phyloP scores from a whole-genome alignment of 2,113 vertebrate species.

The Colistium nudipinnis region DNA sequence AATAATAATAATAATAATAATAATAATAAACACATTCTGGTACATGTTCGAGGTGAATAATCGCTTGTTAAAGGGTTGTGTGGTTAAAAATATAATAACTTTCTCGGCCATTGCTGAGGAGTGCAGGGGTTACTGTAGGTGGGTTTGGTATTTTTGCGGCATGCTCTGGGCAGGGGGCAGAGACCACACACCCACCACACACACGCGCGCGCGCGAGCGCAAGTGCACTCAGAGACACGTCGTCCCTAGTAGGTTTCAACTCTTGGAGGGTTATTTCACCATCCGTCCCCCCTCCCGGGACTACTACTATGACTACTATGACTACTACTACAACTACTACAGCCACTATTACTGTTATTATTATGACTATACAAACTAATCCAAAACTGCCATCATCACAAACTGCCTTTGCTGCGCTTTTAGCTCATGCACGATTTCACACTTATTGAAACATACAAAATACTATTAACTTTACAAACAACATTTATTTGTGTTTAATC shows the following conservation, averaged over 20 bases:
- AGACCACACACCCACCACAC: background rate
- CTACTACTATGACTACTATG: background rate
- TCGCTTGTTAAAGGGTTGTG: background rate
- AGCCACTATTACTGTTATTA: background rate
- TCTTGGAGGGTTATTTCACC: conserved; percentile 55
- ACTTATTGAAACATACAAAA: too few species aligned
- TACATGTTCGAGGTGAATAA: background rate
- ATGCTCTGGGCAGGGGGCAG: background rate
- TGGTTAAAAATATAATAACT: background rate
- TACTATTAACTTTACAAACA: too few species aligned
- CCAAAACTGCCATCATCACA: background rate
- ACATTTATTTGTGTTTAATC: too few species aligned
- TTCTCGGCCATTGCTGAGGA: background rate
- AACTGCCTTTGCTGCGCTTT: too few species aligned
- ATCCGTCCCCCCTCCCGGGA: conserved; percentile 10
- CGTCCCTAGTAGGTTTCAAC: conserved; percentile 26
- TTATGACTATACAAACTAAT: background rate
- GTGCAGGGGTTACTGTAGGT: conserved; percentile 7
- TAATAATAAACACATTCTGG: too few species aligned
- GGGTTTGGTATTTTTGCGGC: background rate
- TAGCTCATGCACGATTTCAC: too few species aligned
- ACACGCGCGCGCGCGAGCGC: background rate
- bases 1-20: too few species aligned
- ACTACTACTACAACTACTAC: background rate
- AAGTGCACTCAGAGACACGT: conserved; percentile 50